phyloP scores from a whole-genome alignment of 2,888 invertebrate genomes.

The Ophonus ardosiacus region DNA sequence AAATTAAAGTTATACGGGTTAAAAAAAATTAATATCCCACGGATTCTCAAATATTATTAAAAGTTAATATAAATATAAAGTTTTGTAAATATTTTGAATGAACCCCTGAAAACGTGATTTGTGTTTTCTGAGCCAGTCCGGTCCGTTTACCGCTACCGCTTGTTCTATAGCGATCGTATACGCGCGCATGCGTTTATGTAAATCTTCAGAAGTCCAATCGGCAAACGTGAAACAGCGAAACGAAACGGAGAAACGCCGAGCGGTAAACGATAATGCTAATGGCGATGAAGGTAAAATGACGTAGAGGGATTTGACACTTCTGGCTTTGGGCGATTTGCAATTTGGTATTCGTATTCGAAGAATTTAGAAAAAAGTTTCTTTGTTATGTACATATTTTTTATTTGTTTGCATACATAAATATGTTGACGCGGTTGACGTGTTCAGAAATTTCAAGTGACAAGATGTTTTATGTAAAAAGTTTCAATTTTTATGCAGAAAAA shows the following conservation, averaged over 20 bases:
- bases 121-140: not conserved
- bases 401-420: conserved; percentile 46
- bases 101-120: no score
- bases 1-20: no score
- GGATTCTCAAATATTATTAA: no score
- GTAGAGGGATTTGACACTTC: conserved; percentile 39
- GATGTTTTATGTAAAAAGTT: not conserved
- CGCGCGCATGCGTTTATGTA: conserved; percentile 37
- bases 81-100: no score
- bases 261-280: conserved; percentile 44
- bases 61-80: no score
- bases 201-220: conserved; percentile 50
- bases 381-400: conserved; percentile 49
- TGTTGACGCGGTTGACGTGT: conserved; percentile 17
- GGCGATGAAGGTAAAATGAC: conserved; percentile 38
- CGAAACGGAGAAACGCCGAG: conserved; percentile 37
- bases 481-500: not conserved
- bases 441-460: conserved; percentile 7
- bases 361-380: conserved; percentile 45
- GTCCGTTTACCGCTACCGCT: conserved; percentile 14
- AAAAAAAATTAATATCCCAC: no score
- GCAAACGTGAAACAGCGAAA: conserved; percentile 47
- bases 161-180: conserved; percentile 23
- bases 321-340: conserved; percentile 38
- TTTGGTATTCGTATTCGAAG: conserved; percentile 38